Conservation (phyloP, 2,888 invertebrate species). For the Callinectes sapidus region DNA sequence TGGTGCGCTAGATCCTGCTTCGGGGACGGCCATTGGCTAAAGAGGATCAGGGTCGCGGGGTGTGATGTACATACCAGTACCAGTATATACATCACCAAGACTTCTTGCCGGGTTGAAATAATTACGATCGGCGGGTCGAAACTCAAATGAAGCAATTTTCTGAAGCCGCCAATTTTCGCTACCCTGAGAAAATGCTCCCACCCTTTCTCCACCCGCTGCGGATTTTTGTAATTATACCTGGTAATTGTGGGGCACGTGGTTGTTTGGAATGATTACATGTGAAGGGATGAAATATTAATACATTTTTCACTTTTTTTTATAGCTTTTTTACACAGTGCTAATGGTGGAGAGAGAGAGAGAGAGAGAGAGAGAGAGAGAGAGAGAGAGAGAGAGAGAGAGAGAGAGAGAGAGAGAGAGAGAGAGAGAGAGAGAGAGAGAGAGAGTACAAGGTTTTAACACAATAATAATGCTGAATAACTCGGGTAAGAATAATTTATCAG, state of each 20-base stretch:
- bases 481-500: not conserved
- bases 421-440: conserved; percentile 25
- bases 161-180: not conserved
- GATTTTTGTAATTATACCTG: not conserved
- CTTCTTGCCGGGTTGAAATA: not conserved
- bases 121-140: not conserved
- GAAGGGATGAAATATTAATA: not conserved
- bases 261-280: not conserved
- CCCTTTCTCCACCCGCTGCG: not conserved
- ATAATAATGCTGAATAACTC: not conserved
- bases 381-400: conserved; percentile 36
- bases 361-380: conserved; percentile 37
- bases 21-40: not conserved
- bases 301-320: no score
- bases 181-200: not conserved
- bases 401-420: conserved; percentile 33
- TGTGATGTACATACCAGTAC: not conserved
- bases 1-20: not conserved
- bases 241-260: not conserved
- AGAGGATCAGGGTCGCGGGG: not conserved
- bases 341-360: conserved; percentile 1
- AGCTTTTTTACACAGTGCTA: no score
- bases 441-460: not conserved
- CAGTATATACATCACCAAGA: not conserved
- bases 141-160: not conserved